Base-by-base conservation (phyloP, 1,140 invertebrate genomes). In the Dendrolimus kikuchii region DNA sequence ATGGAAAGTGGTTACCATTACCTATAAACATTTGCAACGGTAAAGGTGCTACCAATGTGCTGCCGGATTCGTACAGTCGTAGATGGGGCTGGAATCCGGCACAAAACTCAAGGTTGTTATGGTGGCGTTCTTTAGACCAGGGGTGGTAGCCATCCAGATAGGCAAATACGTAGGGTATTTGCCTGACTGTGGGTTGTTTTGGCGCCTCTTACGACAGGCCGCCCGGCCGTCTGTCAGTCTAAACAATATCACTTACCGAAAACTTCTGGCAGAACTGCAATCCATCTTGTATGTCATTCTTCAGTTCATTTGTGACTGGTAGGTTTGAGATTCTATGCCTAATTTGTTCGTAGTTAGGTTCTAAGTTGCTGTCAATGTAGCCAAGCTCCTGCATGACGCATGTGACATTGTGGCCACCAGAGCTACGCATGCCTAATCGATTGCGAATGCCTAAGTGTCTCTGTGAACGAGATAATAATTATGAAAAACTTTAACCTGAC, bases 321-420 rank as follows among this genome's bases (percentile, higher is more conserved):
- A 92, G 70, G 57, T 88, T 88, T 53, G 69, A 79, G 58, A 92
- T 90, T 41, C 90, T 76, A 59, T 90, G 87, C 0, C 86, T 84
- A 59, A 92, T 92, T 69, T 89, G 89, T 23, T 84, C 85, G 63
- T 89, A 92, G 74, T 92, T 91, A 0, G 91, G 91, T 65, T 92
- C 91, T 60, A 92, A 74, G 66, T 90, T 90, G 57, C 88, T 66
- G 61, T 91, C 90, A 62, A 92, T 88, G 73, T 92, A 92, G 47
- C 91, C 91, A 1, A 92, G 81, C 68, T 92, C 91, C 64, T 92
- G 91, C 90, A 92, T 91, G 23, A 92, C 90, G 65, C 91, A 92
- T 0, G 91, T 92, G 4, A 91, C 88, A 68, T 92, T 92, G 44
- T 87, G 77, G 0, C 89, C 82, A 50, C 77, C 82, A 49, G 90